Conservation (phyloP, 2,888 invertebrate species). For the Melanophora roralis region DNA sequence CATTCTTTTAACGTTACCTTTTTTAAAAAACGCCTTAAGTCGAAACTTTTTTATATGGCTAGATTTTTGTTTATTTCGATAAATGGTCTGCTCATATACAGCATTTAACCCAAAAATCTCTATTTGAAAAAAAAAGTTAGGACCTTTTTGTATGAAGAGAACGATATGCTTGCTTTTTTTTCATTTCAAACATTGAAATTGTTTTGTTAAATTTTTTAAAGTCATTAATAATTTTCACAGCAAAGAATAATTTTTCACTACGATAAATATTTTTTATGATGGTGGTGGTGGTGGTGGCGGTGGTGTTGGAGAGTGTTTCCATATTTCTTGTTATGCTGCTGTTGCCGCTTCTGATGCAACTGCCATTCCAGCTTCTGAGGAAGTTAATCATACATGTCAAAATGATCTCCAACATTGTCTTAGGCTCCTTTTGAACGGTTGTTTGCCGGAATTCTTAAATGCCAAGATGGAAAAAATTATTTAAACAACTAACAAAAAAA, state of each 20-base stretch:
- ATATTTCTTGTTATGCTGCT: constrained; percentile 1
- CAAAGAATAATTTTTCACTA: constrained; percentile 57
- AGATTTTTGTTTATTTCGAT: too few relatives aligned
- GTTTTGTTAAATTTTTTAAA: constrained; percentile 52
- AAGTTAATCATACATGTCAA: constrained; percentile 3
- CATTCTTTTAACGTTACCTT: too few relatives aligned
- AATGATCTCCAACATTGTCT: constrained; percentile 24
- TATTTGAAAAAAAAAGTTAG: too few relatives aligned
- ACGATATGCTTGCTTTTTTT: too few relatives aligned
- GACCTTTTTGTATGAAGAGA: too few relatives aligned
- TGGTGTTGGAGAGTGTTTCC: background rate
- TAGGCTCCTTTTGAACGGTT: background rate
- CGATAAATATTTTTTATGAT: constrained; percentile 48
- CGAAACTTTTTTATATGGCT: too few relatives aligned
- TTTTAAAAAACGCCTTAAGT: too few relatives aligned
- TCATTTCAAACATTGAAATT: constrained; percentile 36
- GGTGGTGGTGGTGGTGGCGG: constrained; percentile 7
- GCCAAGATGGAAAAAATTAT: constrained; percentile 2
- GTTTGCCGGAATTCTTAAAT: constrained; percentile 24
- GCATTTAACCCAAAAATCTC: too few relatives aligned
- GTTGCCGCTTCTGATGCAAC: background rate
- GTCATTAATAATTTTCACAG: constrained; percentile 58
- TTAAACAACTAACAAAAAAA: constrained; percentile 33
- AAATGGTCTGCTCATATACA: too few relatives aligned
- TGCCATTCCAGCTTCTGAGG: background rate